A percentile compares a stretch with the other conserved stretches of the same genome.
phyloP scores from a whole-genome alignment of 1,140 invertebrate genomes.

The Hylaeus anthracinus region DNA sequence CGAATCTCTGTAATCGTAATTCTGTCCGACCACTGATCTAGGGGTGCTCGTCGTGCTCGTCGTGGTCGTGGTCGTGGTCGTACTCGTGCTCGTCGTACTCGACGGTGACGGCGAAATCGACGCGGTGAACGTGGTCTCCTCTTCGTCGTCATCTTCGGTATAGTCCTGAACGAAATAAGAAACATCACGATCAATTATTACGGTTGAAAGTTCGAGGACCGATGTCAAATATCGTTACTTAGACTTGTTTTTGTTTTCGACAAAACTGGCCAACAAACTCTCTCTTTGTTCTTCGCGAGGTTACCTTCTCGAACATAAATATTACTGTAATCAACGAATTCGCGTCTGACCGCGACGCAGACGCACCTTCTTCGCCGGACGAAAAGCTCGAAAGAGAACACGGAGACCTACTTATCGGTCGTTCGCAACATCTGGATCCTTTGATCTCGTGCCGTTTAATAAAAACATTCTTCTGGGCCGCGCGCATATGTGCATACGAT shows the following conservation, averaged over 20 bases:
- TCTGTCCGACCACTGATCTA: constrained; percentile 45
- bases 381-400: constrained; percentile 42
- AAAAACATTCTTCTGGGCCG: constrained; percentile 56
- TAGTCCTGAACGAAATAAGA: constrained; percentile 67
- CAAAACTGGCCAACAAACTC: too few species aligned
- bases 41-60: constrained; percentile 58
- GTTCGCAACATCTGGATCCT: constrained; percentile 58
- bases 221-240: too few species aligned
- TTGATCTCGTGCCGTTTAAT: constrained; percentile 64
- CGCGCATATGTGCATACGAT: neutral
- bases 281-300: too few species aligned
- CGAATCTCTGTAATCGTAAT: constrained; percentile 57
- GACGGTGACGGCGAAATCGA: constrained; percentile 23
- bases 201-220: neutral
- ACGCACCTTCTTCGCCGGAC: constrained; percentile 16
- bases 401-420: constrained; percentile 54
- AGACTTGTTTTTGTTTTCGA: too few species aligned
- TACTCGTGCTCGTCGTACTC: constrained; percentile 16
- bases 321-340: constrained; percentile 50
- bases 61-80: constrained; percentile 25
- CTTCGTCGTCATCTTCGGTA: constrained; percentile 67
- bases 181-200: constrained; percentile 12
- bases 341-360: constrained; percentile 44
- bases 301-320: constrained; percentile 25
- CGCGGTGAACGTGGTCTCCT: constrained; percentile 43